phyloP scores from a whole-genome alignment of 2,113 vertebrate species.

The Phyllopteryx taeniolatus region DNA sequence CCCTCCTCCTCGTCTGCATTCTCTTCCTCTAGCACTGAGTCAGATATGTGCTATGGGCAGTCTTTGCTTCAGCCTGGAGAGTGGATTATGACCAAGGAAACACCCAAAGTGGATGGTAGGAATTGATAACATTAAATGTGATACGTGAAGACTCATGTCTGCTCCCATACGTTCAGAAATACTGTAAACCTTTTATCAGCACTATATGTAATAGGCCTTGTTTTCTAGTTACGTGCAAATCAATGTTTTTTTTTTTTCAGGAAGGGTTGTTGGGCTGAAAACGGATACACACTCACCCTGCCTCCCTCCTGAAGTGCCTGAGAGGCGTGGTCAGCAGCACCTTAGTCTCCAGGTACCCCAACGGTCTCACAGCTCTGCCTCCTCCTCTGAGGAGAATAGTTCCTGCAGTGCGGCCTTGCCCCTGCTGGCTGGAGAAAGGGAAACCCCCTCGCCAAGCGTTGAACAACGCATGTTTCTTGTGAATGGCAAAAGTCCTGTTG shows the following conservation, averaged over 20 bases:
- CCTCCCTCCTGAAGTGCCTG: slow-evolving; percentile 73
- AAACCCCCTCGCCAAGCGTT: slow-evolving; percentile 81
- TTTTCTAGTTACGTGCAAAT: background rate
- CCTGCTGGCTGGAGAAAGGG: slow-evolving; percentile 86
- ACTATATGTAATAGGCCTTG: no score
- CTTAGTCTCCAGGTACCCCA: slow-evolving; percentile 89
- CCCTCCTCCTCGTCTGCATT: slow-evolving; percentile 92
- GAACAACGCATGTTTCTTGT: slow-evolving; percentile 76
- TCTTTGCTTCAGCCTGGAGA: slow-evolving; percentile 91
- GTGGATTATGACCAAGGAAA: slow-evolving; percentile 91
- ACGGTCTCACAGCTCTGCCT: slow-evolving; percentile 89
- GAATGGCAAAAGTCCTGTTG: slow-evolving; percentile 74
- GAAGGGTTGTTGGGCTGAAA: slow-evolving; percentile 75
- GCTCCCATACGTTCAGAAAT: background rate
- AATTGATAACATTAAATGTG: slow-evolving; percentile 1
- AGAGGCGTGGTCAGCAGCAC: slow-evolving; percentile 83
- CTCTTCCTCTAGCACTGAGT: slow-evolving; percentile 80
- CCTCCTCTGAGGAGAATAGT: slow-evolving; percentile 91
- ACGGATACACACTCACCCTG: slow-evolving; percentile 79
- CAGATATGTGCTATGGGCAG: slow-evolving; percentile 94
- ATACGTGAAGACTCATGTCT: background rate
- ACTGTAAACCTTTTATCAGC: no score
- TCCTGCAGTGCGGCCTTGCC: slow-evolving; percentile 90
- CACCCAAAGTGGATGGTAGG: slow-evolving; percentile 85
- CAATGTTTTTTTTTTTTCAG: slow-evolving; percentile 51